phyloP scores from a whole-genome alignment of 2,888 invertebrate genomes.

The Yponomeuta cagnagella region DNA sequence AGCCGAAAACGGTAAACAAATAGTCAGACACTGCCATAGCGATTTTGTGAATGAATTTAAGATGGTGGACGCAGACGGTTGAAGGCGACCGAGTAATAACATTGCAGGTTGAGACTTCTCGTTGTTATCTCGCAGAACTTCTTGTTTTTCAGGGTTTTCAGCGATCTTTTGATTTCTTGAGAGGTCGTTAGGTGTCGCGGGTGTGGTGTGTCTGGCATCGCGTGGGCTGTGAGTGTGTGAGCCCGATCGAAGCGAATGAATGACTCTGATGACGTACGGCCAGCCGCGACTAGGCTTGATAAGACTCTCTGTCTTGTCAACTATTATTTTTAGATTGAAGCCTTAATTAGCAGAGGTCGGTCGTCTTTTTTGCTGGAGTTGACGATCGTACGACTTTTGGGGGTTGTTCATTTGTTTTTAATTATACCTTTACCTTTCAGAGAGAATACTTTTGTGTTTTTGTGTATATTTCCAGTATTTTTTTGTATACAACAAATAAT shows the following conservation, averaged over 20 bases:
- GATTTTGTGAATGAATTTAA: constrained; percentile 75
- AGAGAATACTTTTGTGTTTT: no score
- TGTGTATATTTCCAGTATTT: no score
- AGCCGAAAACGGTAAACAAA: constrained; percentile 67
- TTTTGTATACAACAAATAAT: no score
- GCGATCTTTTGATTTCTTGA: constrained; percentile 18
- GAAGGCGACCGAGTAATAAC: constrained; percentile 45
- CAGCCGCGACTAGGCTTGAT: constrained; percentile 21
- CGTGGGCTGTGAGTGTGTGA: constrained; percentile 45
- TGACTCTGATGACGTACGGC: constrained; percentile 52
- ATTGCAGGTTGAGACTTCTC: constrained; percentile 38
- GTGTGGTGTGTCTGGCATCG: constrained; percentile 30
- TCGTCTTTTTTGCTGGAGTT: background rate
- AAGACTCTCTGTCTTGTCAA: constrained; percentile 30
- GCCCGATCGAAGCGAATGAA: constrained; percentile 69
- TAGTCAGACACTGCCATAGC: constrained; percentile 48
- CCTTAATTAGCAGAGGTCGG: constrained; percentile 15
- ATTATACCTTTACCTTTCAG: no score
- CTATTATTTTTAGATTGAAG: constrained; percentile 61
- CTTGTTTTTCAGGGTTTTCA: constrained; percentile 20
- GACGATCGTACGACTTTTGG: background rate
- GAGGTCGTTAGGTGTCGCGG: constrained; percentile 25
- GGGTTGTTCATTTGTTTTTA: background rate
- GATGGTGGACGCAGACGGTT: constrained; percentile 56
- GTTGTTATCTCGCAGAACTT: constrained; percentile 26